Percentiles rank a stretch among this genome's conserved stretches.
Evolutionary conservation across 2,113 vertebrate species (phyloP).

Genomic region (Paracanthobrama guichenoti): DNA sequence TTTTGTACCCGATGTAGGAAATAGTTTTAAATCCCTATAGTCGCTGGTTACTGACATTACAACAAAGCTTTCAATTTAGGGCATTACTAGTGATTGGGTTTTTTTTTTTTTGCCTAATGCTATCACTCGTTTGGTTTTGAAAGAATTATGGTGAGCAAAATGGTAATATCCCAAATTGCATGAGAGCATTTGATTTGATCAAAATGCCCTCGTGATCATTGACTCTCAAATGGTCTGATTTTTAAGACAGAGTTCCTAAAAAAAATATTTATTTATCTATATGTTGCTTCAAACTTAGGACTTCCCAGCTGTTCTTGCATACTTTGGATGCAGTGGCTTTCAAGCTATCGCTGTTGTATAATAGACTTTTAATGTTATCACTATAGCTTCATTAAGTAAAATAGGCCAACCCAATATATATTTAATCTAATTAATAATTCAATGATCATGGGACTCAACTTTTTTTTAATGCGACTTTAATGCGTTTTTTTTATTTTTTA

Average conservation of each 20-base stretch:
- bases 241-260: not conserved
- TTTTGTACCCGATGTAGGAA: not conserved
- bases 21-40: constrained; percentile 11
- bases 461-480: not conserved
- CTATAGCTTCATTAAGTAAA: not conserved
- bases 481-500: too few species aligned
- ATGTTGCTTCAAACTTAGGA: not conserved
- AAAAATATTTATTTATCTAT: not conserved
- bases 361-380: not conserved
- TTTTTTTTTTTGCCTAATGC: not conserved
- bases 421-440: not conserved
- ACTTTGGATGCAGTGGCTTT: not conserved
- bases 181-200: constrained; percentile 7
- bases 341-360: not conserved
- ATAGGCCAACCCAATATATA: not conserved
- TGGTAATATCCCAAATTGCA: not conserved
- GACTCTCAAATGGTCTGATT: not conserved
- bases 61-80: constrained; percentile 19
- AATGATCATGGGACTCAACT: not conserved
- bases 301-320: not conserved
- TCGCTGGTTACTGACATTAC: constrained; percentile 14
- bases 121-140: not conserved
- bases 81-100: not conserved
- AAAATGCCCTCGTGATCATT: not conserved
- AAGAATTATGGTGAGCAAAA: not conserved